phyloP scores from a whole-genome alignment of 2,113 vertebrate species.

The Pteropus alecto region DNA sequence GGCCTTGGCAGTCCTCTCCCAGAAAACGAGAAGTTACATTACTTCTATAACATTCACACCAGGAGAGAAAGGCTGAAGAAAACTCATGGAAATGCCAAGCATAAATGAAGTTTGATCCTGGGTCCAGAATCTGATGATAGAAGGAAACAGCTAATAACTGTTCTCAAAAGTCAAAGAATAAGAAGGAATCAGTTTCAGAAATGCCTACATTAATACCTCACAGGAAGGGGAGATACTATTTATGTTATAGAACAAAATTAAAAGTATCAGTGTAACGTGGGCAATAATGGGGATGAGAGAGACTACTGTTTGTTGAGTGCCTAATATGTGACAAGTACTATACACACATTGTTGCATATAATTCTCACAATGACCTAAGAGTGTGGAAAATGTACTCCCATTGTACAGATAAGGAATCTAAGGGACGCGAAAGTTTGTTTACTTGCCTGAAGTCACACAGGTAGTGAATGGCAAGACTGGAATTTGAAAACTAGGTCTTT shows the following conservation, averaged over 20 bases:
- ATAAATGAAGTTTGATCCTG: not conserved
- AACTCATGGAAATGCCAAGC: not conserved
- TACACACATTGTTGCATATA: not conserved
- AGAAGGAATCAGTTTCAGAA: not conserved
- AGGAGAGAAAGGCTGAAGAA: not conserved
- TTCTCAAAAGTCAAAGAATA: not conserved
- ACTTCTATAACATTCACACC: not conserved
- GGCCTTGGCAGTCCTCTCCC: not conserved
- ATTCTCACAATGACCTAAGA: not conserved
- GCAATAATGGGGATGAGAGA: not conserved
- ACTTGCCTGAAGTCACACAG: not conserved
- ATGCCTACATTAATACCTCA: not conserved
- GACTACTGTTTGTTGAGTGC: not conserved
- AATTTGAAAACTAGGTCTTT: not conserved
- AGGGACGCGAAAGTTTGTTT: not conserved
- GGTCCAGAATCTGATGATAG: not conserved
- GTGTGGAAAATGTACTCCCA: not conserved
- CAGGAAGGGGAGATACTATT: not conserved
- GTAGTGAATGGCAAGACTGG: not conserved
- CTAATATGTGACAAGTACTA: not conserved
- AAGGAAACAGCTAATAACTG: not conserved
- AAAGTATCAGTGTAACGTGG: not conserved
- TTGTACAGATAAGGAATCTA: not conserved
- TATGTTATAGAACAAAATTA: not conserved
- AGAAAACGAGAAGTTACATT: not conserved